Base-by-base conservation (phyloP, 2,888 invertebrate species). In the Chelonus formosanus region DNA sequence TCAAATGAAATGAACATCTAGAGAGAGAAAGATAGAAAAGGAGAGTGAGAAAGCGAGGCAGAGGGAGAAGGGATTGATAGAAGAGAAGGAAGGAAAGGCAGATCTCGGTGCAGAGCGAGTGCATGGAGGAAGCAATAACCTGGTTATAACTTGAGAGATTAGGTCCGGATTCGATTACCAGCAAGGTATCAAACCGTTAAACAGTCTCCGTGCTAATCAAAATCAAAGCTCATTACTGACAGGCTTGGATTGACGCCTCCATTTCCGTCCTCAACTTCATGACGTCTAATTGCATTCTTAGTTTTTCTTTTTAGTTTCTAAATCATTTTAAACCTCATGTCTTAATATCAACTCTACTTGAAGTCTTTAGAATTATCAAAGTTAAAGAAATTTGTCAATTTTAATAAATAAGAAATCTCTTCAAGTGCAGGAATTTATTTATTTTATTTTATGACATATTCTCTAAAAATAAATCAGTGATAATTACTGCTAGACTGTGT, bases 61-160 rank as follows among this genome's bases (percentile, higher is more conserved):
- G 59, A 64, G 62, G 43, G 63, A 63, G n/a, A 52, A 64, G 53
- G 20, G 20, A 20, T 20, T 20, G 61, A 61, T 65, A 57, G 57
- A 47, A 59, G 54, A 60, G 53, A 55, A 55, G 54, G 68, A 71
- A 65, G 66, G 45, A 59, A 73, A 75, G 69, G 20, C 20, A 67
- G 69, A 73, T 70, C 73, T 73, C 75, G 73, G 70, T 73, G 77
- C 75, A 76, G 75, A 79, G 80, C 75, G 77, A 81, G 80, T 80
- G 80, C 81, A 82, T 79, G 81, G 82, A 82, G 82, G 79, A 83
- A 81, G 84, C 80, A 84, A 84, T 85, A 85, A 85, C 84, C 81
- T 77, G 80, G 83, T 85, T 85, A 85, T 82, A 84, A 84, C 82
- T 85, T 84, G 84, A 84, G 85, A 85, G 85, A 85, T 85, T 85